These are phyloP conservation scores for Pediacus dermestoides DNA, from an alignment of 2,888 invertebrate species.

Conservation along the genomic window DNA sequence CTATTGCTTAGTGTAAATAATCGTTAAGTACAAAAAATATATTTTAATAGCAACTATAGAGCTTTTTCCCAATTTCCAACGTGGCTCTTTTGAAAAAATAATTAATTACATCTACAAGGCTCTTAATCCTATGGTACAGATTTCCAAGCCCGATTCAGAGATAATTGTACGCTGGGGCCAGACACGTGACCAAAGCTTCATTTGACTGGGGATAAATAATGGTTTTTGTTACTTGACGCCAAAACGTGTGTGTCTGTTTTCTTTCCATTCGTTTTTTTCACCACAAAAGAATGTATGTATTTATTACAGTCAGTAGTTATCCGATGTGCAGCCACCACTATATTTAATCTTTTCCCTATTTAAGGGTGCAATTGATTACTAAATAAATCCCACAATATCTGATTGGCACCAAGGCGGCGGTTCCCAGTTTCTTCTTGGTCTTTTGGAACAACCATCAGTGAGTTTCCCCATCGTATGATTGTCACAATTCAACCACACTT, in stretches of 20 bases:
- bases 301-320: slow-evolving; percentile 34
- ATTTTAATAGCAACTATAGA: too few species aligned
- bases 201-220: slow-evolving; percentile 35
- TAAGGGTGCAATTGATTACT: slow-evolving; percentile 7
- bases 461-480: too few species aligned
- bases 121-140: too few species aligned
- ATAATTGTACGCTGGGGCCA: slow-evolving; percentile 29
- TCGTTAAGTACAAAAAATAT: too few species aligned
- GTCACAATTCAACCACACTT: slow-evolving; percentile 3
- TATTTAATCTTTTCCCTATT: slow-evolving; percentile 5
- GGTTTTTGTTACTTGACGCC: slow-evolving; percentile 46
- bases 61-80: too few species aligned
- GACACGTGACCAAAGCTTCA: slow-evolving; percentile 40
- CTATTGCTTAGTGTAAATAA: too few species aligned
- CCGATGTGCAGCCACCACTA: slow-evolving; percentile 36
- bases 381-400: too few species aligned
- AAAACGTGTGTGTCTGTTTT: slow-evolving; percentile 45
- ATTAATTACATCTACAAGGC: too few species aligned
- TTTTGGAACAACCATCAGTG: too few species aligned
- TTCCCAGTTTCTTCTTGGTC: too few species aligned
- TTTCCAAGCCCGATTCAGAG: slow-evolving; percentile 25
- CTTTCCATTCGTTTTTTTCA: slow-evolving; percentile 44
- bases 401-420: too few species aligned
- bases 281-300: slow-evolving; percentile 44
- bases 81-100: too few species aligned